Base-by-base conservation (phyloP, 2,888 invertebrate species). In the Eupithecia inturbata region DNA sequence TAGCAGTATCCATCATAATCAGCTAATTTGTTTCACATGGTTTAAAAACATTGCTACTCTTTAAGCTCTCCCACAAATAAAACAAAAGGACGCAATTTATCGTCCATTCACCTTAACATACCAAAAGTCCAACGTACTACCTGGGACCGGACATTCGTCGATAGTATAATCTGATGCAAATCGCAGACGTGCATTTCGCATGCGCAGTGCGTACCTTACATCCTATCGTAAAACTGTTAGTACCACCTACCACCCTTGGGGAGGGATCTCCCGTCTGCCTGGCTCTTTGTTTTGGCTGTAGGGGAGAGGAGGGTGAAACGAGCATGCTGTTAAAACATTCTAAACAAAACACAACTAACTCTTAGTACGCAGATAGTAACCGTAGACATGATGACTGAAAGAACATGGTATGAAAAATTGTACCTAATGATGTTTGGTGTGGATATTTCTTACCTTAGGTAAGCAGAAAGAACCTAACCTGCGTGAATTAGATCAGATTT, bases 171-270 rank as follows among this genome's bases (percentile, higher is more conserved):
- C 88, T 87, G 88, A 93, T 93, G 93, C 93, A 93, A 93, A 93
- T 92, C 90, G 85, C 84, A 88, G 87, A 84, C 87, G 82, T 82
- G 91, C 92, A 92, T 26, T 84, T 91, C 93, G 93, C 93, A 93
- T 93, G 93, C 91, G 92, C 93, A 89, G 86, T 87, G 84, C 87
- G 88, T 85, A 89, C 90, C 91, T 91, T 85, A 89, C 90, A 91
- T 91, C 91, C 90, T 91, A 89, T 93, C 94, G 92, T 94, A 94
- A 94, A 94, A 93, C 88, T 88, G 92, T 92, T 89, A 92, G 91
- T 89, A 85, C 91, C 88, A 85, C 85, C 84, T 85, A 71, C 79
- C 82, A 81, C 78, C 79, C 74, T 22, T n/a, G 39, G 66, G 39
- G 66, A 39, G 39, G 26, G 39, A 73, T 82, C 81, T 82, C 83